Percentiles rank a stretch among this genome's conserved stretches.
Evolutionary conservation across 2,797 vertebrate species (phyloP).

Genomic region (Decapterus maruadsi): DNA sequence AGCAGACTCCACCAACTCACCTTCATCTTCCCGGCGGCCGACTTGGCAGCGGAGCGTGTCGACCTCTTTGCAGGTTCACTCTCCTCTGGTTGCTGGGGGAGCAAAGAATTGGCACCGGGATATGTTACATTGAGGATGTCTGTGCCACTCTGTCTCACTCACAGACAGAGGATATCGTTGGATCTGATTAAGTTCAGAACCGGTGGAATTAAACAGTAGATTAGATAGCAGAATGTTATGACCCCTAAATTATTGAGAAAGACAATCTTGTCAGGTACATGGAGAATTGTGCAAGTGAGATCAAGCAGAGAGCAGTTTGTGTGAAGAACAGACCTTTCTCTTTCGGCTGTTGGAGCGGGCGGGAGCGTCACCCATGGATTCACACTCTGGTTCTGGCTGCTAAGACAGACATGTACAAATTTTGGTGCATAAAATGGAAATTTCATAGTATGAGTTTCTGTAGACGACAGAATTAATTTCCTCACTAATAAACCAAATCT

Average conservation of each 20-base stretch:
- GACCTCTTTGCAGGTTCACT: conserved; percentile 77
- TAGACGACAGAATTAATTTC: not conserved
- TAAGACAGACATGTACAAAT: conserved; percentile 16
- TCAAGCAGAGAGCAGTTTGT: conserved; percentile 33
- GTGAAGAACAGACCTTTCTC: conserved; percentile 72
- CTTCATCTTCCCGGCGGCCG: conserved; percentile 84
- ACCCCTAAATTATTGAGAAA: conserved; percentile 58
- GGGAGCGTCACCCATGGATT: conserved; percentile 23
- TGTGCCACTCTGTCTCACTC: conserved; percentile 7
- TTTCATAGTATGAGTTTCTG: not conserved
- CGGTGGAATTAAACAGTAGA: conserved; percentile 67
- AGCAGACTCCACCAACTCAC: conserved; percentile 69
- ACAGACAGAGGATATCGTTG: conserved; percentile 20
- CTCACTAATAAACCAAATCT: not conserved
- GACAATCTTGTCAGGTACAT: conserved; percentile 27
- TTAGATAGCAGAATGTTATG: conserved; percentile 59
- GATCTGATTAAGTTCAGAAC: conserved; percentile 53
- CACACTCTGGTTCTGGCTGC: conserved; percentile 19
- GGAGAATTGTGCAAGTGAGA: conserved; percentile 46
- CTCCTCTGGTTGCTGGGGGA: conserved; percentile 73
- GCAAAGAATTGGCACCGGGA: conserved; percentile 55
- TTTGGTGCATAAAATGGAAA: conserved; percentile 20
- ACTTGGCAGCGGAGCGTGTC: conserved; percentile 78
- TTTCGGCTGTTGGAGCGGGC: conserved; percentile 53
- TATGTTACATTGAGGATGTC: conserved; percentile 31